Evolutionary conservation across 2,797 vertebrate genomes (phyloP).

Genomic region (Microchirus variegatus): DNA sequence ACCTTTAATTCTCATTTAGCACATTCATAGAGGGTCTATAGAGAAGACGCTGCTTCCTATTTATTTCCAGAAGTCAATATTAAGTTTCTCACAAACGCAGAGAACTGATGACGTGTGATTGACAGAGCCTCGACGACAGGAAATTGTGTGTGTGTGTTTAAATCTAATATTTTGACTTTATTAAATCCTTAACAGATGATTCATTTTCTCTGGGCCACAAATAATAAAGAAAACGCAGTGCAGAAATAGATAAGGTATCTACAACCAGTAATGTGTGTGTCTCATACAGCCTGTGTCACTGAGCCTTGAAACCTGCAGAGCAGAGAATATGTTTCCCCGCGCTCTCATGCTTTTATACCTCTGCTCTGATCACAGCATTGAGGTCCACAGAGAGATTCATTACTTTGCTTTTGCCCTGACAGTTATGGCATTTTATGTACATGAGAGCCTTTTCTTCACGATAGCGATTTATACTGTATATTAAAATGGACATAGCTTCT

Average conservation of each 20-base stretch:
- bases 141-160: constrained; percentile 41
- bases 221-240: too few relatives aligned
- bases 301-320: neutral
- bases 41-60: constrained; percentile 5
- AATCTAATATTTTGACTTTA: constrained; percentile 34
- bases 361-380: too few relatives aligned
- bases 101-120: constrained; percentile 9
- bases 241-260: constrained; percentile 1
- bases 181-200: constrained; percentile 5
- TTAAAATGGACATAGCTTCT: too few relatives aligned
- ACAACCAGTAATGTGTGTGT: neutral
- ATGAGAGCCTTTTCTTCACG: too few relatives aligned
- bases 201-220: constrained; percentile 5
- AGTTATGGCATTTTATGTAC: too few relatives aligned
- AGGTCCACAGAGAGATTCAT: too few relatives aligned
- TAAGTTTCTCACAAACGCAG: constrained; percentile 18
- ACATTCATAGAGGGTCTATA: neutral
- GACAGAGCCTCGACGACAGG: constrained; percentile 41
- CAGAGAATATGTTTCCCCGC: neutral
- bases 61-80: constrained; percentile 28
- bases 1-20: neutral
- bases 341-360: too few relatives aligned
- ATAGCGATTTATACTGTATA: too few relatives aligned
- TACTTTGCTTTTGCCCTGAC: too few relatives aligned
- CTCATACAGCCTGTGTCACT: neutral